A percentile compares a stretch with the other conserved stretches of the same genome.
These are phyloP conservation scores for Maniola hyperantus DNA, from an alignment of 2,888 invertebrate genomes.

Conservation along the genomic window DNA sequence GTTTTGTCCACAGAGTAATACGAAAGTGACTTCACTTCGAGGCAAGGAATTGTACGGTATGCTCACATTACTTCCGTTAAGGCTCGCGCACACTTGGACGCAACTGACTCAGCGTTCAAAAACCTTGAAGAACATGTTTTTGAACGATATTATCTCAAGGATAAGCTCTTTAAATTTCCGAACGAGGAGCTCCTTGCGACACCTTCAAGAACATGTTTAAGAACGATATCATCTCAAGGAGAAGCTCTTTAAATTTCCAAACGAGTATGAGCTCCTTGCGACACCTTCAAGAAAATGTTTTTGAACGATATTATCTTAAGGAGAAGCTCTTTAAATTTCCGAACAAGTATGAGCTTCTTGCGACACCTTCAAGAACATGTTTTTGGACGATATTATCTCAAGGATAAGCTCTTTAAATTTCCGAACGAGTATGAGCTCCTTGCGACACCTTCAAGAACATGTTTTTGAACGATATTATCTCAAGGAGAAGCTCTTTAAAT, in stretches of 20 bases:
- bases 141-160: not conserved
- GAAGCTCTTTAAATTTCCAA: no score
- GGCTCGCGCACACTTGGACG: not conserved
- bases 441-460: not conserved
- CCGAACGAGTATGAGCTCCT: no score
- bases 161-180: no score
- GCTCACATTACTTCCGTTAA: slow-evolving; percentile 1
- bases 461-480: not conserved
- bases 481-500: not conserved
- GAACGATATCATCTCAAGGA: no score
- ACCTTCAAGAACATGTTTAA: no score
- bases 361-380: not conserved
- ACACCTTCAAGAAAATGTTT: no score
- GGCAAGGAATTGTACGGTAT: slow-evolving; percentile 8
- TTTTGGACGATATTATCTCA: not conserved
- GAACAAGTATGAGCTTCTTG: no score
- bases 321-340: no score
- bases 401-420: no score
- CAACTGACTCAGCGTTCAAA: not conserved
- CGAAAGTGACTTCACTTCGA: slow-evolving; percentile 3
- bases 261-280: no score
- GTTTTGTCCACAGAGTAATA: not conserved
- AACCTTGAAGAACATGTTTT: not conserved
- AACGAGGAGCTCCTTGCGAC: no score
- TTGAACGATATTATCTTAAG: no score